These are phyloP conservation scores for Ormyrus rosae DNA, from an alignment of 2,888 invertebrate species.

Conservation along the genomic window DNA sequence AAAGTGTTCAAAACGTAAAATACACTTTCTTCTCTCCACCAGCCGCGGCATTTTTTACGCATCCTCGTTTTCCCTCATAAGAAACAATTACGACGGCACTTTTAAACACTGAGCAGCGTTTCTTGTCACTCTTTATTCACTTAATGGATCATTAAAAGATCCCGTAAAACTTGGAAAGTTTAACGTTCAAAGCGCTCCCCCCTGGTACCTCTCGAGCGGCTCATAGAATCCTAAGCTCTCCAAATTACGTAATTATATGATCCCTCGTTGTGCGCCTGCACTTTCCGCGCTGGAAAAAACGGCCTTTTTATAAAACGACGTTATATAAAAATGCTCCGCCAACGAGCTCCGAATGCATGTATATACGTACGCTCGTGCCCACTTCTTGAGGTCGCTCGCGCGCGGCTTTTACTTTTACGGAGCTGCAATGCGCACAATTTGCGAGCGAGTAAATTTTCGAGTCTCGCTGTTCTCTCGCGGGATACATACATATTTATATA, in stretches of 20 bases:
- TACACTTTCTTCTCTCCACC: too few species aligned
- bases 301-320: not conserved
- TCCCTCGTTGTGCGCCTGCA: not conserved
- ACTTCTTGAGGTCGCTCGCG: not conserved
- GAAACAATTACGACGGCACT: constrained; percentile 6
- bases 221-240: constrained; percentile 13
- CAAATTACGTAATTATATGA: constrained; percentile 24
- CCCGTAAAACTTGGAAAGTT: constrained; percentile 38
- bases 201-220: not conserved
- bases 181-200: not conserved
- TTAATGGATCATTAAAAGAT: constrained; percentile 16
- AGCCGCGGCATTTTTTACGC: not conserved
- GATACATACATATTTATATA: constrained; percentile 19
- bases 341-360: not conserved
- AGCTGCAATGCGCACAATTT: not conserved
- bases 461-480: not conserved
- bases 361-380: not conserved
- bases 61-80: not conserved
- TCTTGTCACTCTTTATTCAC: constrained; percentile 17
- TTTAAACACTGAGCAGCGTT: not conserved
- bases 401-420: constrained; percentile 2
- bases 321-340: constrained; percentile 14
- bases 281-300: not conserved
- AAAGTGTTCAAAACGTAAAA: too few species aligned
- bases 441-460: not conserved